Evolutionary conservation across 1,140 invertebrate species (phyloP), one percentile per base, ranked within the genome.

Genomic region (Meteorus sp.): DNA sequence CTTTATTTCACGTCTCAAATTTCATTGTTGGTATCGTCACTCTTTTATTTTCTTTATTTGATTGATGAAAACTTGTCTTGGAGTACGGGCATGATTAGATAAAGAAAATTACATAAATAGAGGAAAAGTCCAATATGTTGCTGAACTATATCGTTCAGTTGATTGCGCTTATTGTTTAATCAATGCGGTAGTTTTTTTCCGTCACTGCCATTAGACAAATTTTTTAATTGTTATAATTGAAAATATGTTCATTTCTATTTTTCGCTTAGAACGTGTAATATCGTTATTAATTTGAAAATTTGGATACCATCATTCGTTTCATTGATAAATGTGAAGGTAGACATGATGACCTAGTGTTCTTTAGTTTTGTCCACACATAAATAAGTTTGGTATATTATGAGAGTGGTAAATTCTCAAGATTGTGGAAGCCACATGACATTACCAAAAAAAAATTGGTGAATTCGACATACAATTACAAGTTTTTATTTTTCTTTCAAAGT

Each of bases 141-240:
- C 41, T 4, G 13, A 25, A 48, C 27, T 27, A 43, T 23, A 45
- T 8, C 19, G 11, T 31, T 52, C 31, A 15, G 11, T 39, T n/a
- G 35, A 9, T 50, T 4, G 33, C 53, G 43, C 53, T 45, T 56
- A 43, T 33, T 33, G 22, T 33, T 52, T 19, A 29, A 53, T 61
- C 22, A 23, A 33, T 59, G 45, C 53, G 60, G 57, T 62, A 72
- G 62, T 64, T 60, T 63, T 64, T 66, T 57, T 60, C 56, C 65
- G 51, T 59, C 69, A 74, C 72, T 74, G 70, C 69, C 69, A 71
- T 62, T 70, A 65, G 58, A 63, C 55, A 25, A 65, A 66, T 65
- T 61, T 52, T 62, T 68, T 60, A 58, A 55, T 63, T 64, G 62
- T 58, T 61, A 62, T 57, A 51, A 57, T 60, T 58, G 43, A 17